Conservation (phyloP, 2,113 vertebrate genomes). For the Nansenia antarctica region DNA sequence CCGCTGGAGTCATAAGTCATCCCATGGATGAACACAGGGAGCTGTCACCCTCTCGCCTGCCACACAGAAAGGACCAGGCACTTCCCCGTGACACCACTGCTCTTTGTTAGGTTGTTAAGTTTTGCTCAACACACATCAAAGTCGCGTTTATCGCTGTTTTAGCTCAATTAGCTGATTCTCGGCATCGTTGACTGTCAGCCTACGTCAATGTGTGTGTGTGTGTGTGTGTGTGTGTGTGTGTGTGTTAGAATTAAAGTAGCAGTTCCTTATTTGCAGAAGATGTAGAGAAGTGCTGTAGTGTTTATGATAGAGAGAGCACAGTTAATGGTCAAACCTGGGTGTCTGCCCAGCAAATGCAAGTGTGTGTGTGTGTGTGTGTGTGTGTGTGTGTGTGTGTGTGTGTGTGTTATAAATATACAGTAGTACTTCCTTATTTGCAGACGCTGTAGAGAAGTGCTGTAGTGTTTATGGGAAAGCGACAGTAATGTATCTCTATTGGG, state of each 20-base stretch:
- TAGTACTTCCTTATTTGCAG: not conserved
- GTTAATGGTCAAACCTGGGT: too few relatives aligned
- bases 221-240: not conserved
- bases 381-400: not conserved
- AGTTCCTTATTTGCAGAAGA: not conserved
- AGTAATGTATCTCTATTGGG: too few relatives aligned
- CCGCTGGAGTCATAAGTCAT: too few relatives aligned
- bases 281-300: not conserved
- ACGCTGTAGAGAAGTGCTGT: not conserved
- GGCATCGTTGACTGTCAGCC: not conserved
- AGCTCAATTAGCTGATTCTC: constrained; percentile 39
- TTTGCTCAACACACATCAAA: constrained; percentile 36
- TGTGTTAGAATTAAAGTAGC: not conserved
- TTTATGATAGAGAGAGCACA: not conserved
- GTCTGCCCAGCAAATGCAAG: not conserved
- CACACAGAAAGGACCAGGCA: too few relatives aligned
- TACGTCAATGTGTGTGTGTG: constrained; percentile 22
- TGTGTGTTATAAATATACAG: not conserved
- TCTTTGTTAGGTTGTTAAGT: constrained; percentile 50
- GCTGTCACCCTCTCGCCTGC: too few relatives aligned
- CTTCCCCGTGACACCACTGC: too few relatives aligned
- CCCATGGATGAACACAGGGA: too few relatives aligned
- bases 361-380: not conserved
- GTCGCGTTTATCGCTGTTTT: constrained; percentile 29
- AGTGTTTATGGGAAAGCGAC: not conserved